These are phyloP conservation scores for Noctua comes DNA, from an alignment of 2,888 invertebrate genomes.

Conservation along the genomic window DNA sequence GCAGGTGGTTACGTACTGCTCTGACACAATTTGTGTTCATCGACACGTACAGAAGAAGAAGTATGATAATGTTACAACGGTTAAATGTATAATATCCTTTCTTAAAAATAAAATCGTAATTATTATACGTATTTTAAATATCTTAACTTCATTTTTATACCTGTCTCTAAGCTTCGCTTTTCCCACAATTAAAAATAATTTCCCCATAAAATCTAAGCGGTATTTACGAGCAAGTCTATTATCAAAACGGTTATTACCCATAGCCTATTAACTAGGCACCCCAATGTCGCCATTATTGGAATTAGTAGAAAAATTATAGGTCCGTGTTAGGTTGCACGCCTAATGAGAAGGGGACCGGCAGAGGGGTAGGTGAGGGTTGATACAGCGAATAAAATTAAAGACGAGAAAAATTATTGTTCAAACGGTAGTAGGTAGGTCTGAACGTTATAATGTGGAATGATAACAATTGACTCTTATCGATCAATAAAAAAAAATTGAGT, in stretches of 20 bases:
- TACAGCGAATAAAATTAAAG: conserved; percentile 15
- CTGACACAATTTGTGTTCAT: too few relatives aligned
- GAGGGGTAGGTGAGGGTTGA: conserved; percentile 20
- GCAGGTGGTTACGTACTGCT: too few relatives aligned
- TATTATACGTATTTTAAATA: not conserved
- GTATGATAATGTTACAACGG: not conserved
- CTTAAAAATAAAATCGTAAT: not conserved
- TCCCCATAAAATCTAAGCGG: conserved; percentile 8
- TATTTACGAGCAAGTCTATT: conserved; percentile 45
- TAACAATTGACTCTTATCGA: not conserved
- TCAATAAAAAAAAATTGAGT: too few relatives aligned
- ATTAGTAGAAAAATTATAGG: conserved; percentile 62
- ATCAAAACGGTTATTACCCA: conserved; percentile 53
- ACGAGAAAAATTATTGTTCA: conserved; percentile 8
- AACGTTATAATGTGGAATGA: not conserved
- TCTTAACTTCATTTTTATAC: not conserved
- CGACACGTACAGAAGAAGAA: too few relatives aligned
- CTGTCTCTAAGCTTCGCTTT: not conserved
- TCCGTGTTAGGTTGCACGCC: conserved; percentile 49
- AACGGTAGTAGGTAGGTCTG: not conserved
- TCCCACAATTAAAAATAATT: conserved; percentile 16
- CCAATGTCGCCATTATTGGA: conserved; percentile 50
- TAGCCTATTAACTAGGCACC: conserved; percentile 48
- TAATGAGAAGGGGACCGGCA: conserved; percentile 52
- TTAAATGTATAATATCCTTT: not conserved